Conservation (phyloP, 1,140 invertebrate genomes). For the Orius insidiosus region DNA sequence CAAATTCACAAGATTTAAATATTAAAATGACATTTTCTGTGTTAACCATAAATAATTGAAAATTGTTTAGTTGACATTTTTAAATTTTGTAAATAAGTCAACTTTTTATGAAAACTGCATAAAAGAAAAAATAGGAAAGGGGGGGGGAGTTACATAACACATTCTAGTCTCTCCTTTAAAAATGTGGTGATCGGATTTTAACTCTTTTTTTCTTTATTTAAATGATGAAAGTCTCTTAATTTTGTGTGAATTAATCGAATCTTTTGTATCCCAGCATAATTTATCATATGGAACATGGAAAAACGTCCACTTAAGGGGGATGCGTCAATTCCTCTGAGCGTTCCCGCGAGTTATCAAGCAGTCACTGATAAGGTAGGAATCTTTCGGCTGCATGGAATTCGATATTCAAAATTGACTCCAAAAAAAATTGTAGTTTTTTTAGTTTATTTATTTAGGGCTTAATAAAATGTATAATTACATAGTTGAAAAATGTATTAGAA, state of each 20-base stretch:
- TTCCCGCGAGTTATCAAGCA: slow-evolving; percentile 16
- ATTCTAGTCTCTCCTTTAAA: not conserved
- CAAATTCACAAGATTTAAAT: too few relatives aligned
- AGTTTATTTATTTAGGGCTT: too few relatives aligned
- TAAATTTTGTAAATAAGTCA: not conserved
- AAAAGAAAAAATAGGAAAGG: not conserved
- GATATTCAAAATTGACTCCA: slow-evolving; percentile 5
- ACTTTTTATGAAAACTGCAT: not conserved
- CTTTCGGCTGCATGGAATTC: not conserved
- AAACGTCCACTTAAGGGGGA: slow-evolving; percentile 17
- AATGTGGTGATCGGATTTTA: not conserved
- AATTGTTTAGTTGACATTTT: not conserved
- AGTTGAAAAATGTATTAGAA: too few relatives aligned
- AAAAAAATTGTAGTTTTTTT: too few relatives aligned
- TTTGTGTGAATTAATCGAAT: slow-evolving; percentile 1
- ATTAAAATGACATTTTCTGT: too few relatives aligned
- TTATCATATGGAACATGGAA: slow-evolving; percentile 15
- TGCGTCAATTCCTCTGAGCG: slow-evolving; percentile 14
- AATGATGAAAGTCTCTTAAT: not conserved
- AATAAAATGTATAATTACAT: too few relatives aligned
- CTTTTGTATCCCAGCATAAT: slow-evolving; percentile 12
- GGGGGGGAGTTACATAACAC: not conserved
- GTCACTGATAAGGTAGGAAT: slow-evolving; percentile 17
- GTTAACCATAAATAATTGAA: too few relatives aligned
- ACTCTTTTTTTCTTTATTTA: too few relatives aligned